Evolutionary conservation across 2,888 invertebrate genomes (phyloP), one percentile per base, ranked within the genome.

Genomic region (Drosophila paramelanica): DNA sequence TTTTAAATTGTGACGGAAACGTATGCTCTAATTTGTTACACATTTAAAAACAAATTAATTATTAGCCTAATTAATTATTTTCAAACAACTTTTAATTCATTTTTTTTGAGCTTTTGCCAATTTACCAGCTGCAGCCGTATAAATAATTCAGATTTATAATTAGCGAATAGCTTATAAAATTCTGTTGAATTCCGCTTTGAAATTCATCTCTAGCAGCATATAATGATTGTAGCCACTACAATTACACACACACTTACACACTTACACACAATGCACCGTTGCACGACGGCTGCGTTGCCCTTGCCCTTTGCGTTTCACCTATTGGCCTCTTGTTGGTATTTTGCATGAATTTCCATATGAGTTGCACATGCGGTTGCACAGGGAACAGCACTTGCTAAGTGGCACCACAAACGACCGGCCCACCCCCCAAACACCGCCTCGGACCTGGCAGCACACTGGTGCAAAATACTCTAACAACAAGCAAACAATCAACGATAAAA

Each of bases 301-400:
- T 17, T 23, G 23, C 11, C 42, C 58, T 7, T 50, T 38, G 47
- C 27, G 25, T 11, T 27, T 39, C 23, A 38, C 52, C 39, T 41
- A 50, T 58, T 64, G 64, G 41, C 51, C 58, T 67, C 51, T 61
- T 52, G 51, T 42, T 51, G 58, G 53, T 41, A 47, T 69, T 71
- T 71, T 69, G 64, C 64, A 71, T 64, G 59, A 64, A 71, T 64
- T 59, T 64, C 55, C 64, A 68, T 64, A 64, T 59, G 69, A 64
- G 57, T 38, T 61, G 57, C 50, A 61, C 1, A 23, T 50, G 61
- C 42, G 47, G 41, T 49, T 47, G n/a, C 64, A 64, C 36, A 51
- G 64, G 41, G 45, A 51, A 56, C 55, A 51, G 10, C 47, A 14
- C 25, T 45, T 56, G 53, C 42, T 43, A 60, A 67, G 53, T 53